Evolutionary conservation across 2,797 vertebrate genomes (phyloP).

Genomic region (Pelodytes ibericus): DNA sequence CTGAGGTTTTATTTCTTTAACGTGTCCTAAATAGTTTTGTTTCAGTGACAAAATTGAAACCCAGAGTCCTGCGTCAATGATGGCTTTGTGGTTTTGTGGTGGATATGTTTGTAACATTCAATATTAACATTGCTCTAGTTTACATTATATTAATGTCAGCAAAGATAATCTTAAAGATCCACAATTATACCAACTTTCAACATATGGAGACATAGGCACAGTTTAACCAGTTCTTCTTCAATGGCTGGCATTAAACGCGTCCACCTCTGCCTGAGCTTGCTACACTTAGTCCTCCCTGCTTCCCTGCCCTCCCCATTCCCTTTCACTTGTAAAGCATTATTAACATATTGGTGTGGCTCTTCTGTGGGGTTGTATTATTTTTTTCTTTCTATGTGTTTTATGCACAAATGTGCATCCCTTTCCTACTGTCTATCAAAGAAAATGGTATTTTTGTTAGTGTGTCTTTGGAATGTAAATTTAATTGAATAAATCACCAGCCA

Average conservation of each 20-base stretch:
- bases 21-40: too few species aligned
- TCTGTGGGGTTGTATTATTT: constrained; percentile 56
- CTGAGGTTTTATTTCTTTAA: too few species aligned
- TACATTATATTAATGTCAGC: neutral
- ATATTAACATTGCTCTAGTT: constrained; percentile 2
- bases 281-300: neutral
- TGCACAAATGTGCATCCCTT: constrained; percentile 43
- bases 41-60: too few species aligned
- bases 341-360: constrained; percentile 46
- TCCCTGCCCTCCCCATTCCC: neutral
- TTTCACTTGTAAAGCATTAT: constrained; percentile 17
- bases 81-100: too few species aligned
- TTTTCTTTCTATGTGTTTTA: too few species aligned
- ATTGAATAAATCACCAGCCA: constrained; percentile 64
- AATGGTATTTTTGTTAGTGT: constrained; percentile 44
- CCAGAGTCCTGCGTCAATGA: too few species aligned
- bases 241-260: too few species aligned
- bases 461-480: constrained; percentile 51
- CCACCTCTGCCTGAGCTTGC: constrained; percentile 46
- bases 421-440: constrained; percentile 18
- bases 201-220: neutral
- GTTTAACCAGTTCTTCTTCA: too few species aligned
- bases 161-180: neutral
- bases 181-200: neutral
- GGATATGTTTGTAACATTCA: too few species aligned